These are phyloP conservation scores for Conistra vaccinii DNA, from an alignment of 2,888 invertebrate genomes.

Conservation along the genomic window DNA sequence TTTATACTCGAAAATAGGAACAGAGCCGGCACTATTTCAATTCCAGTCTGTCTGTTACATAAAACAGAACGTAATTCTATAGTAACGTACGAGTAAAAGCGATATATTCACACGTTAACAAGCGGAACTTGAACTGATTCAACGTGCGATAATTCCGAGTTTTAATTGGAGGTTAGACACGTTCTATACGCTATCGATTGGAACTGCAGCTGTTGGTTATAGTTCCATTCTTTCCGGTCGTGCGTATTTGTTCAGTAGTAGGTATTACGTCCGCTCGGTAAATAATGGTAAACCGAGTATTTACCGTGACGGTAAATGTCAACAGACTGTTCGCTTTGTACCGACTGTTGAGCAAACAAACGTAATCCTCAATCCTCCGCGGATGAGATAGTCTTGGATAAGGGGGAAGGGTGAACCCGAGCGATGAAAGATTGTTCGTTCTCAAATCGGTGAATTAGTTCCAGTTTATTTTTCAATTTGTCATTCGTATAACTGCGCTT, in stretches of 20 bases:
- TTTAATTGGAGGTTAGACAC: constrained; percentile 50
- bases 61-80: constrained; percentile 25
- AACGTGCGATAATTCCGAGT: constrained; percentile 34
- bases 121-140: constrained; percentile 39
- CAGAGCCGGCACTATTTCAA: constrained; percentile 20
- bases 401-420: constrained; percentile 48
- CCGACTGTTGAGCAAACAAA: constrained; percentile 85
- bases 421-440: constrained; percentile 63
- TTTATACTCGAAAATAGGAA: constrained; percentile 36
- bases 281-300: constrained; percentile 88
- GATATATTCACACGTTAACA: constrained; percentile 41
- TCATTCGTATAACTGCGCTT: constrained; percentile 65
- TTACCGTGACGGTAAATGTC: constrained; percentile 86
- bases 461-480: constrained; percentile 72
- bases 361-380: constrained; percentile 76
- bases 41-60: constrained; percentile 16
- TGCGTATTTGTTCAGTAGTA: constrained; percentile 74
- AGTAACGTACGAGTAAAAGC: constrained; percentile 13
- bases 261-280: constrained; percentile 83
- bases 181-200: constrained; percentile 44
- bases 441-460: constrained; percentile 70
- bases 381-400: constrained; percentile 69
- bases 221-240: constrained; percentile 66
- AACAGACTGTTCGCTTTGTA: constrained; percentile 88
- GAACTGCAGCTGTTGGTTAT: constrained; percentile 31